Conservation (phyloP, 2,888 invertebrate genomes). For the Rotaria magnacalcarata region DNA sequence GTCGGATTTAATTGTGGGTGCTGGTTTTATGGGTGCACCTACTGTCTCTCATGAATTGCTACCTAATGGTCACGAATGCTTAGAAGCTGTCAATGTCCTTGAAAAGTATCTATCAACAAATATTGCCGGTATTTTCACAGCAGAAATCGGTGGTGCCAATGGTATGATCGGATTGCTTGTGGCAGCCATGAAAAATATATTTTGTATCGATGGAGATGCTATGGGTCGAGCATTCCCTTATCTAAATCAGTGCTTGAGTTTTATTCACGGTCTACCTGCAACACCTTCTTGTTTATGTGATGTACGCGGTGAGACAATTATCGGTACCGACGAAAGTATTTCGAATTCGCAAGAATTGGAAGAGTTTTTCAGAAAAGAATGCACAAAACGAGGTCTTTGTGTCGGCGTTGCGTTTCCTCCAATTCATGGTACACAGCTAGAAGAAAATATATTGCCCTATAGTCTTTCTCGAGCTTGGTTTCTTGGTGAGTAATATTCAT, state of each 20-base stretch:
- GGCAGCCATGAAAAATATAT: constrained; percentile 50
- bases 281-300: background rate
- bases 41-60: constrained; percentile 51
- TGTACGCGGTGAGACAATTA: background rate
- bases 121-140: constrained; percentile 51
- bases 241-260: background rate
- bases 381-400: constrained; percentile 52
- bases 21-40: constrained; percentile 54
- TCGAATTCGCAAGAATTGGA: constrained; percentile 51
- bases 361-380: constrained; percentile 51
- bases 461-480: constrained; percentile 53
- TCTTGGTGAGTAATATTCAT: constrained; percentile 48
- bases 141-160: constrained; percentile 55
- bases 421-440: constrained; percentile 49
- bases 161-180: constrained; percentile 52
- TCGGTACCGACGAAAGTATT: constrained; percentile 49
- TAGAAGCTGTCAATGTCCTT: constrained; percentile 47
- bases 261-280: background rate
- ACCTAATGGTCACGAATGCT: constrained; percentile 49
- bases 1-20: constrained; percentile 45
- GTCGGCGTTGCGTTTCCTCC: constrained; percentile 49
- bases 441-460: constrained; percentile 49
- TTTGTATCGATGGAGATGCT: background rate
- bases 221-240: background rate
- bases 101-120: constrained; percentile 43